Conservation (phyloP, 1,140 invertebrate species). For the Drosophila elegans region DNA sequence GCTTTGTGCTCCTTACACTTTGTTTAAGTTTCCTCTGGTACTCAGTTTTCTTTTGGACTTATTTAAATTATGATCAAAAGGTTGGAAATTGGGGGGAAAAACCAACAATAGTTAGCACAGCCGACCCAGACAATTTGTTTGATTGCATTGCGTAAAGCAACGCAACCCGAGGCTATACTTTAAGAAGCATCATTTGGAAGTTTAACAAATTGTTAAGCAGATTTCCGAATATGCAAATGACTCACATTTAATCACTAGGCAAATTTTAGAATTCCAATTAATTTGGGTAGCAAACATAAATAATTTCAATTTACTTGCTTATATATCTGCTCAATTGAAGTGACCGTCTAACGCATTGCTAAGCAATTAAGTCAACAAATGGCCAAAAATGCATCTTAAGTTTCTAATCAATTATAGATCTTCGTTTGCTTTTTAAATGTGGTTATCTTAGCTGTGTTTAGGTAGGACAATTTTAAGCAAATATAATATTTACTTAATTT, state of each 20-base stretch:
- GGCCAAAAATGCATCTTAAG: conserved; percentile 4
- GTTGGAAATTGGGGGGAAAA: not conserved
- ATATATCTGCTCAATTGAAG: not conserved
- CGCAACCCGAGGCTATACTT: not conserved
- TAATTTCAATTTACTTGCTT: conserved; percentile 32
- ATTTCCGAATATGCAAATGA: not conserved
- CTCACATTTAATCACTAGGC: not conserved
- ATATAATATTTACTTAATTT: conserved; percentile 18
- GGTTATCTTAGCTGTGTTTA: conserved; percentile 13
- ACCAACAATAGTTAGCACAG: not conserved
- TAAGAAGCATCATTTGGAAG: not conserved
- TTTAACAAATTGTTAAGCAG: not conserved
- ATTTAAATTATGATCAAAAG: conserved; percentile 57
- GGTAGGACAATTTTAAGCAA: conserved; percentile 14
- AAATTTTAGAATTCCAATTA: conserved; percentile 1
- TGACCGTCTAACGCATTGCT: conserved; percentile 3
- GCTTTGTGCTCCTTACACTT: conserved; percentile 24
- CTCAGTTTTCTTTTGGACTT: conserved; percentile 42
- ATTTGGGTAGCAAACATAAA: not conserved
- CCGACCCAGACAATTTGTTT: not conserved
- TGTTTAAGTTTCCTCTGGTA: conserved; percentile 18
- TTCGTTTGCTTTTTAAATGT: not conserved
- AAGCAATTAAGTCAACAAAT: conserved; percentile 29
- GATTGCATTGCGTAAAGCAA: not conserved
- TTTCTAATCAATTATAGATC: conserved; percentile 1